These are phyloP conservation scores for Chiridota heheva DNA, from an alignment of 35 echinoderm and acorn worm species.

Conservation along the genomic window DNA sequence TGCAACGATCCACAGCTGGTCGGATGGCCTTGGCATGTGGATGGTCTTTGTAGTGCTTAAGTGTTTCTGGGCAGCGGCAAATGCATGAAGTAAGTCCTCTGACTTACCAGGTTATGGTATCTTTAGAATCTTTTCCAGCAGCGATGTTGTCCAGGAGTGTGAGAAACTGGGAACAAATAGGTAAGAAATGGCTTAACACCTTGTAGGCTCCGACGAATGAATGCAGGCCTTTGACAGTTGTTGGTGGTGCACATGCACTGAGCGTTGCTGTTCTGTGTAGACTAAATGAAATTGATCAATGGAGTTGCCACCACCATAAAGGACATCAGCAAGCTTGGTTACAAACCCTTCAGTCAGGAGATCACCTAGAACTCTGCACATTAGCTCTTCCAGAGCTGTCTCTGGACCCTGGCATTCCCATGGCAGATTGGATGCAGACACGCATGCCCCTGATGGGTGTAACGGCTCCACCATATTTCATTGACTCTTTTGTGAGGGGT, in stretches of 20 bases:
- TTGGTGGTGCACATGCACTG: slow-evolving; percentile 24
- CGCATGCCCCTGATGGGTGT: slow-evolving; percentile 29
- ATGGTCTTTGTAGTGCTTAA: slow-evolving; percentile 1
- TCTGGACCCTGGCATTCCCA: slow-evolving; percentile 69
- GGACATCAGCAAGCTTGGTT: slow-evolving; percentile 61
- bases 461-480: slow-evolving; percentile 37
- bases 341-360: slow-evolving; percentile 41
- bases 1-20: slow-evolving; percentile 66
- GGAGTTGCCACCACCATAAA: slow-evolving; percentile 59
- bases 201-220: slow-evolving; percentile 51
- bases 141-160: slow-evolving; percentile 38
- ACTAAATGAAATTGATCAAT: slow-evolving; percentile 1
- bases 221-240: slow-evolving; percentile 8
- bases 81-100: neutral
- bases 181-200: slow-evolving; percentile 1
- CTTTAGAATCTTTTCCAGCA: slow-evolving; percentile 43
- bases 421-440: slow-evolving; percentile 32
- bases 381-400: slow-evolving; percentile 63
- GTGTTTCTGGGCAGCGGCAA: slow-evolving; percentile 16
- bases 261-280: slow-evolving; percentile 25
- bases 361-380: slow-evolving; percentile 62
- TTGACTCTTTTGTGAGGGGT: neutral
- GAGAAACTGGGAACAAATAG: too few species aligned
- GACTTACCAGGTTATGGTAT: slow-evolving; percentile 20
- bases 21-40: slow-evolving; percentile 44